Evolutionary conservation across 2,888 invertebrate genomes (phyloP).

Genomic region (Synanthedon vespiformis): DNA sequence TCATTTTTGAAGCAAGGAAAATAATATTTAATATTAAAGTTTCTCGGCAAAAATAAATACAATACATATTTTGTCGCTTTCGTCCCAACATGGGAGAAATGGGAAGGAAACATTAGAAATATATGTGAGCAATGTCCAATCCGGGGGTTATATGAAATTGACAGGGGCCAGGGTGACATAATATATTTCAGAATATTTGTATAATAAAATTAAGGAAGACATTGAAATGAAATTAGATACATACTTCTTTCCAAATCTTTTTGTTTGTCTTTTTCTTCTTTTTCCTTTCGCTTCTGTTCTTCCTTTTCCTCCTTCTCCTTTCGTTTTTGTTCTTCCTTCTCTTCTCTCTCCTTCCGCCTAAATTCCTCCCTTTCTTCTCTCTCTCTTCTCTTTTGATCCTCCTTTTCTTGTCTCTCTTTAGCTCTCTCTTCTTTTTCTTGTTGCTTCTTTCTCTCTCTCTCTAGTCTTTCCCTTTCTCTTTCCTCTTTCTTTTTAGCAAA

Average conservation of each 20-base stretch:
- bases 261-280: conserved; percentile 65
- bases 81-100: too few relatives aligned
- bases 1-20: too few relatives aligned
- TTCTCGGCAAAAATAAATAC: too few relatives aligned
- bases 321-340: conserved; percentile 65
- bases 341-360: conserved; percentile 51
- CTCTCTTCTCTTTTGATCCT: conserved; percentile 45
- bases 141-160: too few relatives aligned
- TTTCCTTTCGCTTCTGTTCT: conserved; percentile 61
- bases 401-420: conserved; percentile 51
- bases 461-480: conserved; percentile 58
- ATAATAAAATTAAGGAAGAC: not conserved
- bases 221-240: conserved; percentile 5
- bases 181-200: too few relatives aligned
- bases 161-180: too few relatives aligned
- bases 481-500: conserved; percentile 70
- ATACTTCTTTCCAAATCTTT: conserved; percentile 69
- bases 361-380: conserved; percentile 59
- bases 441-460: conserved; percentile 49
- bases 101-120: too few relatives aligned
- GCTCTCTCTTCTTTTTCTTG: conserved; percentile 63
- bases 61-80: too few relatives aligned
- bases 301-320: conserved; percentile 67
- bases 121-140: too few relatives aligned
- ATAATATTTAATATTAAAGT: too few relatives aligned